Conservation (phyloP, 2,113 vertebrate genomes). For the Myrmecophaga tridactyla region DNA sequence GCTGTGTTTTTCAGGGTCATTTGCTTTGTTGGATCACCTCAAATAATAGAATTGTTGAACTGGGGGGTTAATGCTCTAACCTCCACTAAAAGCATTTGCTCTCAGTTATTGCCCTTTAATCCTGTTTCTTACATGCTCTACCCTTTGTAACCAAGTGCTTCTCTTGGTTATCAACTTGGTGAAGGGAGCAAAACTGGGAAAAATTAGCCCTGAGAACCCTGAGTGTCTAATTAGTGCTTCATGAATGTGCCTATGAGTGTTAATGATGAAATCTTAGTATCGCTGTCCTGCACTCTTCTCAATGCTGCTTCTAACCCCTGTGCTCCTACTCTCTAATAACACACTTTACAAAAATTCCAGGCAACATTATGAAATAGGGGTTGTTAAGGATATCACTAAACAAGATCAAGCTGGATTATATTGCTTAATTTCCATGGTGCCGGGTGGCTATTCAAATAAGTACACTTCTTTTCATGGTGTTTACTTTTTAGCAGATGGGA, state of each 20-base stretch:
- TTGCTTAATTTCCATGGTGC: conserved; percentile 11
- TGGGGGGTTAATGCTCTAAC: not conserved
- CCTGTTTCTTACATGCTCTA: not conserved
- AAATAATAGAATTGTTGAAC: not conserved
- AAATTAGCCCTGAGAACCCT: not conserved
- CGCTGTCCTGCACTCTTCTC: not conserved
- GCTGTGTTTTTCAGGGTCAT: not conserved
- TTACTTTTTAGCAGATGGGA: not conserved
- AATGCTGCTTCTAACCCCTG: not conserved
- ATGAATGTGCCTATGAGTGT: not conserved
- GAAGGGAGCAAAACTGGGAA: not conserved
- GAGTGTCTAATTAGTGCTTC: not conserved
- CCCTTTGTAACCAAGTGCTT: not conserved
- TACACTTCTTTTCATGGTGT: not conserved
- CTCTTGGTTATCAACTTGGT: not conserved
- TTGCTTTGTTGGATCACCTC: not conserved
- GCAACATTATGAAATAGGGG: not conserved
- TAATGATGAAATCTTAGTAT: not conserved
- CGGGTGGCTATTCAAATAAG: conserved; percentile 34
- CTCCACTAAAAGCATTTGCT: not conserved
- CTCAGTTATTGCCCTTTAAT: not conserved
- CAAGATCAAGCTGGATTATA: not conserved
- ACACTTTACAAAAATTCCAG: not conserved
- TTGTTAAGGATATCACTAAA: not conserved
- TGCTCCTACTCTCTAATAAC: not conserved